Base-by-base conservation (phyloP, 2,113 vertebrate species). In the Natator depressus region DNA sequence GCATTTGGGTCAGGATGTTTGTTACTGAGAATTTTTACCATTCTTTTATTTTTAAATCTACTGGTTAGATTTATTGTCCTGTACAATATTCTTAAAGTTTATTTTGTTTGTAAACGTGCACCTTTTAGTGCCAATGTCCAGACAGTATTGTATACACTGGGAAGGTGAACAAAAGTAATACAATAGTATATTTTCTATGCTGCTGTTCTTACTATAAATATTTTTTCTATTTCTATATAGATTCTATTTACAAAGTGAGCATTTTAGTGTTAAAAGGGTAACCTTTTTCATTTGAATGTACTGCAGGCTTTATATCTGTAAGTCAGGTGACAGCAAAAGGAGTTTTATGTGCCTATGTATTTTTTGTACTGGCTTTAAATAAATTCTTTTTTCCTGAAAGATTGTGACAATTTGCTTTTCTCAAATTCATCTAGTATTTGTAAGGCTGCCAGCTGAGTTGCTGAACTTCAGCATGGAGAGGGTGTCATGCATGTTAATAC, bases 301-400 rank as follows among this genome's bases (percentile, higher is more conserved):
- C 16, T 89, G 93, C 94, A 96, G 93, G 89, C 96, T 97, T 93
- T 89, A 55, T 80, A 38, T 94, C 89, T 92, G 78, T 96, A 96
- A 82, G 90, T 96, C 96, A 95, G 91, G 46, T 65, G 87, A 97
- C 12, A 95, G 91, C 91, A 94, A 90, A 87, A 96, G 84, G 51
- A 94, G 85, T 96, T 97, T 98, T 80, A 88, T 96, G 97, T 98
- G 97, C 98, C 98, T 97, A 82, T 97, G 96, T 98, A 98, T 98
- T 98, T 72, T 98, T 98, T 98, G 96, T 98, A 98, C 96, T 90
- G 78, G 94, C 97, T 94, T 98, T 79, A 59, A 98, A 98, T 98
- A 98, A 98, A 98, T 93, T 93, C 89, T 47, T 88, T 96, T 97
- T 96, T 94, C 88, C 82, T 96, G 88, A 96, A 96, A 79, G 80